Percentiles rank a stretch among this genome's conserved stretches.
phyloP scores from a whole-genome alignment of 92 coral and sea anemone genomes.

The Metridium senile region DNA sequence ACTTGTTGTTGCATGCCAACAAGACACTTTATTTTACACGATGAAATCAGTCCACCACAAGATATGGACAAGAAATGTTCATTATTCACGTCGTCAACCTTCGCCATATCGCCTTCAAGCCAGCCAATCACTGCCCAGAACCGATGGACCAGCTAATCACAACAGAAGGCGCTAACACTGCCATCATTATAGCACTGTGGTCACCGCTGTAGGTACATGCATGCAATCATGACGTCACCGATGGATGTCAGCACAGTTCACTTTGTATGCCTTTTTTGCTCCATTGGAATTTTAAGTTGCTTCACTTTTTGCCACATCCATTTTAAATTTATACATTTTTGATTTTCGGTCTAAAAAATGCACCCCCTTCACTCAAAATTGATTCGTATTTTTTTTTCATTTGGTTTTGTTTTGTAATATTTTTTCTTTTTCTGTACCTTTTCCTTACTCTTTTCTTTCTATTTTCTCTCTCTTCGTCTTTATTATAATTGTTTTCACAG shows the following conservation, averaged over 20 bases:
- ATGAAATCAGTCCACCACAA: neutral
- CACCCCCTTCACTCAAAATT: no score
- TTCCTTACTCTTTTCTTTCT: no score
- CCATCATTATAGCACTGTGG: neutral
- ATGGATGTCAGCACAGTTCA: neutral
- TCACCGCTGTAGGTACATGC: constrained; percentile 21
- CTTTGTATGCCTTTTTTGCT: neutral
- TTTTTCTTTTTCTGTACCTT: no score
- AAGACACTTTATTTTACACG: constrained; percentile 16
- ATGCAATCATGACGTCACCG: constrained; percentile 24
- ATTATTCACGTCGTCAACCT: constrained; percentile 14
- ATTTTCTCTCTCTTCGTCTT: no score
- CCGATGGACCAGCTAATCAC: constrained; percentile 2
- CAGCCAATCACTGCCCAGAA: constrained; percentile 5
- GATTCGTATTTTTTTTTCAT: no score
- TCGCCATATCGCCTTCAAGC: constrained; percentile 10
- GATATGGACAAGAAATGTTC: constrained; percentile 13
- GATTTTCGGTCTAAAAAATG: no score
- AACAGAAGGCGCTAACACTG: constrained; percentile 6
- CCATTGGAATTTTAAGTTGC: neutral
- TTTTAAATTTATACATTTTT: no score
- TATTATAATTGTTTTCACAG: no score
- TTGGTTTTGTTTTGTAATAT: no score
- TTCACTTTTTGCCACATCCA: neutral
- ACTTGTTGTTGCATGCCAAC: constrained; percentile 21